A percentile compares a stretch with the other conserved stretches of the same genome.
These are phyloP conservation scores for Atrichornis clamosus DNA, from an alignment of 2,113 vertebrate species.

Conservation along the genomic window DNA sequence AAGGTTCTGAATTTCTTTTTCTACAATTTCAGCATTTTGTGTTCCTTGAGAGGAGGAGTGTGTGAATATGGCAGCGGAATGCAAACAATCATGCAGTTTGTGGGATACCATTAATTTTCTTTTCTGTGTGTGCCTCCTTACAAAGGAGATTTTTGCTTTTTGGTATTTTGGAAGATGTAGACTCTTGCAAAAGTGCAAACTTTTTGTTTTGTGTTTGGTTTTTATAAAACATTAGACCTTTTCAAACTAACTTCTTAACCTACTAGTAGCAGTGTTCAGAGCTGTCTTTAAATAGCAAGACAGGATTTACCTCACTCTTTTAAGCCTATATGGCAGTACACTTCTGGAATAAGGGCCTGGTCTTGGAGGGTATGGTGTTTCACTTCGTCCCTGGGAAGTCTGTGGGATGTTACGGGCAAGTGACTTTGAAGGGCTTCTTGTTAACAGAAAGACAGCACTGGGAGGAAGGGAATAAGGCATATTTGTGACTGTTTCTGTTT, in stretches of 20 bases:
- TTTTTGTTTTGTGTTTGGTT: not conserved
- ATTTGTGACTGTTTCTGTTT: constrained; percentile 7
- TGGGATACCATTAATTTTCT: constrained; percentile 34
- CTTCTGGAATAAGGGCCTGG: not conserved
- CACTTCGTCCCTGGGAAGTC: not conserved
- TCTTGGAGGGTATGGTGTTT: not conserved
- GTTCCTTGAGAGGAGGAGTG: not conserved
- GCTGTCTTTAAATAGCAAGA: not conserved
- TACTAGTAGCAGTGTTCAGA: not conserved
- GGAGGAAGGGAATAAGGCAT: not conserved
- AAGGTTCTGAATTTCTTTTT: not conserved
- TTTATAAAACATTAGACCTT: not conserved
- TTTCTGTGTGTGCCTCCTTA: not conserved
- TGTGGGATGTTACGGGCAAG: not conserved
- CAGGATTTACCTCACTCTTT: not conserved
- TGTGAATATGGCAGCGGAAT: not conserved
- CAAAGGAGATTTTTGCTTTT: not conserved
- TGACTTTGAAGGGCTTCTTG: not conserved
- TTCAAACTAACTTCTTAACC: not conserved
- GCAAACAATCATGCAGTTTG: not conserved
- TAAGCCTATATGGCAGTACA: not conserved
- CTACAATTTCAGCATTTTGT: not conserved
- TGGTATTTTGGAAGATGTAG: not conserved
- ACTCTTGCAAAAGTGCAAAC: not conserved
- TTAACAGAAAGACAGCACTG: not conserved